Evolutionary conservation across 2,888 invertebrate species (phyloP), one percentile per base, ranked within the genome.

Genomic region (Caenorhabditis sp.): DNA sequence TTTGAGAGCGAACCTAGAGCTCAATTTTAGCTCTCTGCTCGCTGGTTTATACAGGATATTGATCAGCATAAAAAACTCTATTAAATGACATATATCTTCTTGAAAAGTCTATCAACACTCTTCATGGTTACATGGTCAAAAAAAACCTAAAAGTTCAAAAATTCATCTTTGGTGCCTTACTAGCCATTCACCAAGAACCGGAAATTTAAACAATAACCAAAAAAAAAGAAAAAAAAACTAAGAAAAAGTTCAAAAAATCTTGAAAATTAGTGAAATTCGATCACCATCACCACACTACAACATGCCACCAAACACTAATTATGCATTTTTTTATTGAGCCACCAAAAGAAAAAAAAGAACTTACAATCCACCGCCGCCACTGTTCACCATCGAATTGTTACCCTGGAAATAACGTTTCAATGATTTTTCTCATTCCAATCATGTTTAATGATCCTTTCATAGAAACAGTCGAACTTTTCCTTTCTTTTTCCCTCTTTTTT

Each of bases 371-470:
- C 61, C 67, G 14, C 67, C 67, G 12, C 63, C 60, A 25, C 60
- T 66, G 63, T 61, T 61, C 27, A 67, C 72, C 72, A 72, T 72
- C 52, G 72, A 63, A 53, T 72, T 72, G 64, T 72, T 72, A 64
- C 72, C 72, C 72, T 72, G 66, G 53, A 67, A 72, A 36, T 36
- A 20, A 31, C 10, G 4, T 31, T 52, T 38, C 53, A 31, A n/a
- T 17, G 14, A 50, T 53, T 31, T 25, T 49, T 50, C 23, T 56
- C 50, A 5, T n/a, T 36, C 8, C 43, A 10, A 31, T 31, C 4
- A 31, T 57, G 5, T n/a, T 21, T 49, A 53, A 56, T 21, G 27
- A 21, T 31, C n/a, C 36, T 58, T 58, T 36, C 21, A 12, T 52
- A 21, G 52, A 52, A 21, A 52, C 23, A 17, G 31, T 31, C 31